These are phyloP conservation scores for Lethocerus indicus DNA, from an alignment of 1,140 invertebrate species.

Conservation along the genomic window DNA sequence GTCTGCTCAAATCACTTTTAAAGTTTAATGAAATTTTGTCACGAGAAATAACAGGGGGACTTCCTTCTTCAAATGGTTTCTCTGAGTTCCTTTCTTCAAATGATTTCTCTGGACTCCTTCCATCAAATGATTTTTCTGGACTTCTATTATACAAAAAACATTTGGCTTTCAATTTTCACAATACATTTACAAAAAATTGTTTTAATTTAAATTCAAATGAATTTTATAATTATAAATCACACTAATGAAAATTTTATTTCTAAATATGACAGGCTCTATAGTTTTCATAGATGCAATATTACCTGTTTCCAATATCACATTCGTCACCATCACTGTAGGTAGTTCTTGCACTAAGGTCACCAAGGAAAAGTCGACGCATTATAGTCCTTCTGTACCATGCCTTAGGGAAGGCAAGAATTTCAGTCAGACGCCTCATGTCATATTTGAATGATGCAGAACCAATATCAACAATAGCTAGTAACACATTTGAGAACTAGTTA, in stretches of 20 bases:
- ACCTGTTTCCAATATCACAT: conserved; percentile 13
- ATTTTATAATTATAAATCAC: too few species aligned
- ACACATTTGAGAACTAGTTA: too few species aligned
- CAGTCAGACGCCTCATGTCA: conserved; percentile 92
- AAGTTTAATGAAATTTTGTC: conserved; percentile 34
- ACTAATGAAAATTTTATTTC: too few species aligned
- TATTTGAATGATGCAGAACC: conserved; percentile 98
- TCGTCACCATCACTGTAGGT: conserved; percentile 13
- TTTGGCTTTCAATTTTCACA: too few species aligned
- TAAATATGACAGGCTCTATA: neutral
- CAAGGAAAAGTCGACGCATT: conserved; percentile 80
- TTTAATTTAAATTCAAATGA: too few species aligned
- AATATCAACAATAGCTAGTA: conserved; percentile 88
- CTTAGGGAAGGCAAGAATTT: conserved; percentile 94
- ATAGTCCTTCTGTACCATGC: conserved; percentile 93
- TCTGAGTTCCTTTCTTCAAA: too few species aligned
- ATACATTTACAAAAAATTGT: too few species aligned
- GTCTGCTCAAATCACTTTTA: conserved; percentile 26
- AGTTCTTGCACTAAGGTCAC: conserved; percentile 40
- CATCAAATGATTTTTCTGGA: too few species aligned
- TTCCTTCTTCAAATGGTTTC: too few species aligned
- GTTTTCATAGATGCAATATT: neutral
- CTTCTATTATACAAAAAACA: too few species aligned
- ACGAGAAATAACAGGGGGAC: conserved; percentile 28
- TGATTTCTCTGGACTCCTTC: too few species aligned